Base-by-base conservation (phyloP, 2,797 vertebrate species). In the Sebastes taczanowskii region DNA sequence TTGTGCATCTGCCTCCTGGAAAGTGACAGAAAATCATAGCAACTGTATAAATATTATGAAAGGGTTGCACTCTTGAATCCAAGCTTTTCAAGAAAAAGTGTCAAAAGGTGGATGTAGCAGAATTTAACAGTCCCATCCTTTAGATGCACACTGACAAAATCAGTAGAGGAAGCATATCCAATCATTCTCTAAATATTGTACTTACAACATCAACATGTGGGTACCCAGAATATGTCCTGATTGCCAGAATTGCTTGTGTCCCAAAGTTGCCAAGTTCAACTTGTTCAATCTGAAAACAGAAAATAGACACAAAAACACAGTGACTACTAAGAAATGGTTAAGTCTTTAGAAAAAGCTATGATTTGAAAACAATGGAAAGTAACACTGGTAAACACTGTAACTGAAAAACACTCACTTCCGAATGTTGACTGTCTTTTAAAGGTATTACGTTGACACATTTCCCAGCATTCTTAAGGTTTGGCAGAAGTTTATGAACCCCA, bases 221-320 rank as follows among this genome's bases (percentile, higher is more conserved):
- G 77, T 87, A 91, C 29, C 86, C 86, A 42, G 82, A 78, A 56
- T 65, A 82, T 11, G 89, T 90, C 75, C 56, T 89, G 84, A 92
- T 86, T 52, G 71, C 86, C 70, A 92, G 60, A 55, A 90, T 75
- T 5, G 90, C 85, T 81, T 92, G 89, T 13, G 74, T 11, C 20
- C 84, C 88, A 76, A 91, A 91, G 64, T 92, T 90, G 1, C 82
- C 89, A 20, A 90, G 81, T 90, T 92, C 90, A 25, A 91, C 30
- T 71, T 89, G 87, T 71, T 81, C 55, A 71, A 92, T 79, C 90
- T 92, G 67, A 49, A 4, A 59, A 56, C 7, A 78, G 11, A 4
- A 61, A 86, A 56, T 5, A 0, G 20, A 32, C 11, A 56, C 13
- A 75, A 30, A 63, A 20, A 32, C 11, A 56, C 8, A 75, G 22